Evolutionary conservation across 2,888 invertebrate species (phyloP).

Genomic region (Plebejus anna): DNA sequence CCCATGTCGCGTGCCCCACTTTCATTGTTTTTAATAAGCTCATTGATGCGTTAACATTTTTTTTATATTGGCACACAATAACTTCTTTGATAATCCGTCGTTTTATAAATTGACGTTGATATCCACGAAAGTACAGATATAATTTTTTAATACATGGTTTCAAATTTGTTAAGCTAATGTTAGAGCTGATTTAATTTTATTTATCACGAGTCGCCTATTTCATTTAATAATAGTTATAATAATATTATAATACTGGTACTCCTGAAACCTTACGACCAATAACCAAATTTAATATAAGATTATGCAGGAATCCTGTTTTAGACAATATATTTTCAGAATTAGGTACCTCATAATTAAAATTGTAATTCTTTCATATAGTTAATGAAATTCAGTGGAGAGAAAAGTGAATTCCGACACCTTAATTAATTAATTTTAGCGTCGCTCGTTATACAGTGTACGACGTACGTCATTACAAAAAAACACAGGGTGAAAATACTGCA

Average conservation of each 20-base stretch:
- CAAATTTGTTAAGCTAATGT: not conserved
- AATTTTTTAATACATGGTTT: not conserved
- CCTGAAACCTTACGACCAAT: not conserved
- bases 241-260: not conserved
- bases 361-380: not conserved
- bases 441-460: not conserved
- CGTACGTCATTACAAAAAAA: not conserved
- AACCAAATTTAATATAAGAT: not conserved
- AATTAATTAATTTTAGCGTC: constrained; percentile 22
- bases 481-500: not conserved
- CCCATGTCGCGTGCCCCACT: constrained; percentile 38
- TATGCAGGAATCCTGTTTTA: not conserved
- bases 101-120: not conserved
- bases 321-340: not conserved
- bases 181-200: too few relatives aligned
- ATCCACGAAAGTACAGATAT: not conserved
- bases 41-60: constrained; percentile 1
- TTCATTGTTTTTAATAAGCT: constrained; percentile 30
- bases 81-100: not conserved
- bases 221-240: too few relatives aligned
- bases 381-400: not conserved
- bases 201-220: not conserved
- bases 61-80: constrained; percentile 10
- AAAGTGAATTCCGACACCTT: constrained; percentile 3
- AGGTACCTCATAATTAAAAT: not conserved